Evolutionary conservation across 1,140 invertebrate species (phyloP).

Genomic region (Pogonomyrmex barbatus): DNA sequence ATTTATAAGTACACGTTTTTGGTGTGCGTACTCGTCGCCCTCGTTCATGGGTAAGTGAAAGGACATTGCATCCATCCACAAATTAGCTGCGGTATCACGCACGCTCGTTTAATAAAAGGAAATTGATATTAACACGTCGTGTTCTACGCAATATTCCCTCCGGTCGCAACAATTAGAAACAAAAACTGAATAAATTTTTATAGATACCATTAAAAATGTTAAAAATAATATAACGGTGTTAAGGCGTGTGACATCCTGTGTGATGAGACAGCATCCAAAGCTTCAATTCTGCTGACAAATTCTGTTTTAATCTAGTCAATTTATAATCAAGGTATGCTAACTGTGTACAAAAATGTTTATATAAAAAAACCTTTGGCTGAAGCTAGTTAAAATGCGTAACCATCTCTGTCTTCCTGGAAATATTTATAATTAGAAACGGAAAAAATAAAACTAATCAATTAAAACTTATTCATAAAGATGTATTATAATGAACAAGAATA

Average conservation of each 20-base stretch:
- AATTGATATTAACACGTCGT: neutral
- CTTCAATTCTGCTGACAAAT: neutral
- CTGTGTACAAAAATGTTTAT: neutral
- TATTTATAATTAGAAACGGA: neutral
- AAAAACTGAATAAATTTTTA: neutral
- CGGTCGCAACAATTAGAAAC: neutral
- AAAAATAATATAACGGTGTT: neutral
- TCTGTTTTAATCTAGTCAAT: neutral
- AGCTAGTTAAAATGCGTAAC: neutral
- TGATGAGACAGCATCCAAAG: neutral
- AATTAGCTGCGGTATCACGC: neutral
- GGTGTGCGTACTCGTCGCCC: conserved; percentile 1
- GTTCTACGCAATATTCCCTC: neutral
- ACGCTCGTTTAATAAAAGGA: neutral
- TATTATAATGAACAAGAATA: neutral
- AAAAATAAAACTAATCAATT: neutral
- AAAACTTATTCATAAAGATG: neutral
- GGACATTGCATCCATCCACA: neutral
- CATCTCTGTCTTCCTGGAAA: neutral
- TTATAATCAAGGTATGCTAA: neutral
- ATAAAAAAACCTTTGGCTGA: neutral
- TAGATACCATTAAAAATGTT: neutral
- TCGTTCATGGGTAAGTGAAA: conserved; percentile 45
- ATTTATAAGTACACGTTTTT: conserved; percentile 6
- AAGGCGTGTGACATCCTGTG: neutral